phyloP scores from a whole-genome alignment of 2,113 vertebrate species.

The Prochilodus magdalenae region DNA sequence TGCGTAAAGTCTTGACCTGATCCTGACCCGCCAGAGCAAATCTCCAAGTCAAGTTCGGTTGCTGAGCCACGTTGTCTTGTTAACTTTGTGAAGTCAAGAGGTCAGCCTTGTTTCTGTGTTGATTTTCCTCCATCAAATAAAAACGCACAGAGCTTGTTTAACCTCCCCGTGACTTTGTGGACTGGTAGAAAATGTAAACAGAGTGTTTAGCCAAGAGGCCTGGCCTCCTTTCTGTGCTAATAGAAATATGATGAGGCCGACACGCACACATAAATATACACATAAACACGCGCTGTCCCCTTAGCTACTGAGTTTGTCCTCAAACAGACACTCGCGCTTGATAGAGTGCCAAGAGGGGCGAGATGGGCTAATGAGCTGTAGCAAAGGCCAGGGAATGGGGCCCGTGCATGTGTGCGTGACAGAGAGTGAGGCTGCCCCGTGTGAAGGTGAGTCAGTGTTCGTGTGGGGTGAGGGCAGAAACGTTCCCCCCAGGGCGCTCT shows the following conservation, averaged over 20 bases:
- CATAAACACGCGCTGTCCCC: neutral
- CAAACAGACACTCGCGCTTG: slow-evolving; percentile 23
- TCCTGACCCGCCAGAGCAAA: neutral
- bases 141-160: slow-evolving; percentile 10
- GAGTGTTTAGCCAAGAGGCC: slow-evolving; percentile 2
- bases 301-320: slow-evolving; percentile 43
- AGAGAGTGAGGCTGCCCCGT: slow-evolving; percentile 14
- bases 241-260: neutral
- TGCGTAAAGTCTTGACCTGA: neutral
- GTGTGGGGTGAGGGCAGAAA: slow-evolving; percentile 34
- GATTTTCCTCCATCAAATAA: slow-evolving; percentile 11
- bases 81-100: neutral
- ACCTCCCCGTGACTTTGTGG: slow-evolving; percentile 26
- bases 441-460: slow-evolving; percentile 38
- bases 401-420: neutral
- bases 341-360: slow-evolving; percentile 30
- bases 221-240: slow-evolving; percentile 29
- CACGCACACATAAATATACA: neutral
- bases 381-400: slow-evolving; percentile 23
- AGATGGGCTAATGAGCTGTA: slow-evolving; percentile 52
- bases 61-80: neutral
- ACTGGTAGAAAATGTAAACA: slow-evolving; percentile 33
- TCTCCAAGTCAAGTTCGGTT: too few relatives aligned
- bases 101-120: slow-evolving; percentile 1
- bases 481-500: slow-evolving; percentile 31